phyloP scores from a whole-genome alignment of 2,888 invertebrate species.

The Allophyes oxyacanthae region DNA sequence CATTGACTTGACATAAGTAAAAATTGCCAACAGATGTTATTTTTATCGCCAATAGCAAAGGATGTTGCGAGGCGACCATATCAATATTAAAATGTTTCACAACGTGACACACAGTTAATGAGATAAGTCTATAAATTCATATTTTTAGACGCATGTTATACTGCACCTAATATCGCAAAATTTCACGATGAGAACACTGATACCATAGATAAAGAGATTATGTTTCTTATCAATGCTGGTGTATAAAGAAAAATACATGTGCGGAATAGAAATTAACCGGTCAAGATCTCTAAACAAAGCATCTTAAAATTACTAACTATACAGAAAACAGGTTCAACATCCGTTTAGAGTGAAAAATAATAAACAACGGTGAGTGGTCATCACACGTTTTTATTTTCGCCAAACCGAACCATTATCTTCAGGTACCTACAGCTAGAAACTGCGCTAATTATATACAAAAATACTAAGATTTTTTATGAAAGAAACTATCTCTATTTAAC shows the following conservation, averaged over 20 bases:
- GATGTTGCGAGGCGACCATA: conserved; percentile 65
- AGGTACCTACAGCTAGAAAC: neutral
- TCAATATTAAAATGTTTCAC: conserved; percentile 65
- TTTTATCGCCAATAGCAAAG: conserved; percentile 70
- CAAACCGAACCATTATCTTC: neutral
- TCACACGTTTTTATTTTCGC: conserved; percentile 1
- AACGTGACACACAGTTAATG: conserved; percentile 43
- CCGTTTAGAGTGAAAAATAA: conserved; percentile 37
- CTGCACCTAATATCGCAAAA: conserved; percentile 6
- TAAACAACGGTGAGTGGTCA: conserved; percentile 37
- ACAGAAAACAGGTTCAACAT: conserved; percentile 43
- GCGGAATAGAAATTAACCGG: conserved; percentile 14
- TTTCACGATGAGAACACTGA: conserved; percentile 5
- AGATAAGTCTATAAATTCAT: conserved; percentile 21
- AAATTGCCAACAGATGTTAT: conserved; percentile 54
- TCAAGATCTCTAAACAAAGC: conserved; percentile 22
- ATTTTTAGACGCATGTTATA: conserved; percentile 2
- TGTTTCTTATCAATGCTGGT: neutral
- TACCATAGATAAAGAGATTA: conserved; percentile 10
- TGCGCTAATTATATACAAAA: neutral
- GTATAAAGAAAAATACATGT: neutral
- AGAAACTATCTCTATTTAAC: neutral
- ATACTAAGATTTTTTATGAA: neutral
- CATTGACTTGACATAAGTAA: conserved; percentile 20
- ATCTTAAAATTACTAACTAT: conserved; percentile 13